Evolutionary conservation across 2,113 vertebrate species (phyloP).

Genomic region (Epinephelus moara): DNA sequence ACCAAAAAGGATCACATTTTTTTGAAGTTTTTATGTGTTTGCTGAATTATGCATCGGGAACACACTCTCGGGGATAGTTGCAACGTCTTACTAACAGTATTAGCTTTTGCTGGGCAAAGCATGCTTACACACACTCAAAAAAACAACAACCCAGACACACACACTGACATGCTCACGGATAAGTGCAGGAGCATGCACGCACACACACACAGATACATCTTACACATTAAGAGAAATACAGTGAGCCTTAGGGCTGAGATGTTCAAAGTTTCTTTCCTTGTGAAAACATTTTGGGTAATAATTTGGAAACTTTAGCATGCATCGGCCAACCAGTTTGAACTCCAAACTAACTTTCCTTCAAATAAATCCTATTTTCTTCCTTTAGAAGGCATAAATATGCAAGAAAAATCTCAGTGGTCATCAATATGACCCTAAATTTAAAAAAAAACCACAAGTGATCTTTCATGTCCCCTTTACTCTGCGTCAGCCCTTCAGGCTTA

Average conservation of each 20-base stretch:
- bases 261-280: constrained; percentile 33
- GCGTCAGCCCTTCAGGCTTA: background rate
- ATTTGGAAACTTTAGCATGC: constrained; percentile 1
- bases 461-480: background rate
- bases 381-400: background rate
- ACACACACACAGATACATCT: constrained; percentile 2
- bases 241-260: constrained; percentile 2
- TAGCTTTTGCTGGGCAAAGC: constrained; percentile 57
- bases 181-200: constrained; percentile 11
- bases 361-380: constrained; percentile 4
- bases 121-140: constrained; percentile 34
- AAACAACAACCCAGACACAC: background rate
- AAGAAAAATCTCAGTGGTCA: background rate
- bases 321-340: background rate
- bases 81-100: constrained; percentile 62
- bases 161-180: constrained; percentile 18
- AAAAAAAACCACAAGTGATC: background rate
- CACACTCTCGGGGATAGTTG: constrained; percentile 60
- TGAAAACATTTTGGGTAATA: constrained; percentile 41
- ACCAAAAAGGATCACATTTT: constrained; percentile 40
- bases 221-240: constrained; percentile 25
- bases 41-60: constrained; percentile 75
- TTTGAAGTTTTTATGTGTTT: constrained; percentile 58
- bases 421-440: background rate
- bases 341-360: constrained; percentile 15